Conservation (phyloP, 2,888 invertebrate species). For the Eulithis testata region DNA sequence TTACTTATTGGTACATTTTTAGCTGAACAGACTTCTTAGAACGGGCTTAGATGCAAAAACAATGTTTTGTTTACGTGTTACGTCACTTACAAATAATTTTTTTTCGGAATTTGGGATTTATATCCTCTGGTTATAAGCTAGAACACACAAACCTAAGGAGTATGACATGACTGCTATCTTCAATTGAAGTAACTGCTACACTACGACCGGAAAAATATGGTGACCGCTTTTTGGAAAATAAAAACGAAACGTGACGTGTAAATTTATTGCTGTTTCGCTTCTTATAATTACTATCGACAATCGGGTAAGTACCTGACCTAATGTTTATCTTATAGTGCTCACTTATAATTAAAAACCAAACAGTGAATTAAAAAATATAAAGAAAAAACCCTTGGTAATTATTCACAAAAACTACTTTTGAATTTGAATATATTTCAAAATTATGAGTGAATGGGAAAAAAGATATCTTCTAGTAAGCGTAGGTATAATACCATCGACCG, state of each 20-base stretch:
- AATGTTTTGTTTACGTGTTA: too few species aligned
- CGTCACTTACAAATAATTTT: too few species aligned
- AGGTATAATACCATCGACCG: too few species aligned
- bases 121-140: too few species aligned
- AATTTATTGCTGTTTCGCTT: constrained; percentile 2
- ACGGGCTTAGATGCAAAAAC: too few species aligned
- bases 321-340: not conserved
- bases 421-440: too few species aligned
- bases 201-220: not conserved
- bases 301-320: constrained; percentile 2
- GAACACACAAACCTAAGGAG: too few species aligned
- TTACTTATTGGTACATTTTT: too few species aligned
- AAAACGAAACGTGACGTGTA: not conserved
- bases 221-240: not conserved
- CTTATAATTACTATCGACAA: constrained; percentile 1
- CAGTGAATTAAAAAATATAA: not conserved
- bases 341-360: not conserved
- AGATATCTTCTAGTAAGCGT: not conserved
- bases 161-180: too few species aligned
- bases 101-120: too few species aligned
- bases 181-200: not conserved
- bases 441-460: not conserved
- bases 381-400: not conserved
- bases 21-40: too few species aligned
- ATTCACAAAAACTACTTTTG: too few species aligned